phyloP scores from a whole-genome alignment of 2,797 vertebrate species.

The Psittacula derbiana region DNA sequence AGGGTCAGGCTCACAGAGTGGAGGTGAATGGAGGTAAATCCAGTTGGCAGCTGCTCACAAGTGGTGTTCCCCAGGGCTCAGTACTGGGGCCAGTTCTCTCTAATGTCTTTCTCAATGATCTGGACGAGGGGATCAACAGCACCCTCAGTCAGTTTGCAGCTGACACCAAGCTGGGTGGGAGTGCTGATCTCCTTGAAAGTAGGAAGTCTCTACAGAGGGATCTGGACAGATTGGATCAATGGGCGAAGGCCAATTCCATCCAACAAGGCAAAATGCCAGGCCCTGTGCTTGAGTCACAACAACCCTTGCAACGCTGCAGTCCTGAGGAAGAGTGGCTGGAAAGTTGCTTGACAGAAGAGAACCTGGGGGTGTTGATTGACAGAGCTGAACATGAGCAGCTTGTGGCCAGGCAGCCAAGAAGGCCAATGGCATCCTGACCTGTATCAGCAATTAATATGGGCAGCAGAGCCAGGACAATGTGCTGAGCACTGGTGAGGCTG shows the following conservation, averaged over 20 bases:
- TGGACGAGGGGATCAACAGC: rapidly evolving
- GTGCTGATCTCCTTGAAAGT: neutral
- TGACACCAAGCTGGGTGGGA: neutral
- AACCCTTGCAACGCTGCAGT: no score
- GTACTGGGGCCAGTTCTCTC: neutral
- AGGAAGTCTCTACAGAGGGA: neutral
- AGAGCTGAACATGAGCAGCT: rapidly evolving
- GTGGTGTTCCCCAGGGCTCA: neutral
- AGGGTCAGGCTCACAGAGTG: rapidly evolving
- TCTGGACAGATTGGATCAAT: neutral
- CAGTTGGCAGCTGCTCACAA: rapidly evolving
- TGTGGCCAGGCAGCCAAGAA: neutral
- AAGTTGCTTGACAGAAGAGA: rapidly evolving
- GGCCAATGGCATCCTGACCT: neutral
- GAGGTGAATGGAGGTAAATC: rapidly evolving
- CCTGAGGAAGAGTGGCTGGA: neutral
- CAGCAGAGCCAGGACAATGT: neutral
- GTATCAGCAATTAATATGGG: neutral
- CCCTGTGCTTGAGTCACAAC: neutral
- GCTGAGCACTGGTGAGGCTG: neutral
- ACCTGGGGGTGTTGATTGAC: rapidly evolving
- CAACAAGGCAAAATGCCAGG: no score
- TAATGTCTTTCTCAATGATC: neutral
- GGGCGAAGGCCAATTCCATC: neutral
- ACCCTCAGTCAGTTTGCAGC: neutral